Evolutionary conservation across 2,797 vertebrate species (phyloP).

Genomic region (Lindbergichthys nudifrons): DNA sequence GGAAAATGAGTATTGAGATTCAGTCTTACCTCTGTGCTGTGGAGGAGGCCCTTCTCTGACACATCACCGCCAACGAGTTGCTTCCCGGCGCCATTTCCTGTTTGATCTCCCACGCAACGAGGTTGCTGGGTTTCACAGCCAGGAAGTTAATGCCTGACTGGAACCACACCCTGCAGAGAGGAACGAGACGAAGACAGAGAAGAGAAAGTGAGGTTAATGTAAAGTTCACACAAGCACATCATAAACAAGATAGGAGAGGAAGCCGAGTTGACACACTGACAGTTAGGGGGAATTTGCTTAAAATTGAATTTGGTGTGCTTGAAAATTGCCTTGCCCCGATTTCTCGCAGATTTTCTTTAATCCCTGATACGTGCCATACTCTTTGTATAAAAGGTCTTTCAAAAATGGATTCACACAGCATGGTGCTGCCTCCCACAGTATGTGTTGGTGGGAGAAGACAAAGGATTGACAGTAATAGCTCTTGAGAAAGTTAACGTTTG

Average conservation of each 20-base stretch:
- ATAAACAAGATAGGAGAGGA: constrained; percentile 41
- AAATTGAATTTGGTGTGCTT: constrained; percentile 56
- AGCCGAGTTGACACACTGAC: constrained; percentile 40
- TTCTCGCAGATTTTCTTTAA: constrained; percentile 67
- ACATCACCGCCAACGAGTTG: constrained; percentile 88
- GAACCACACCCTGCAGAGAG: constrained; percentile 89
- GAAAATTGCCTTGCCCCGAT: constrained; percentile 57
- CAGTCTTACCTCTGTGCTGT: constrained; percentile 85
- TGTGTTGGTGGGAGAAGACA: constrained; percentile 43
- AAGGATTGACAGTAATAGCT: constrained; percentile 48
- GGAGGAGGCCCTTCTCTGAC: constrained; percentile 85
- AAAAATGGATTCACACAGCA: constrained; percentile 57
- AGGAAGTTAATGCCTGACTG: constrained; percentile 90
- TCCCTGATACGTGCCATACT: constrained; percentile 55
- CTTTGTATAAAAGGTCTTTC: constrained; percentile 64
- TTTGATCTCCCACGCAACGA: constrained; percentile 94
- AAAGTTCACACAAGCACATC: constrained; percentile 42
- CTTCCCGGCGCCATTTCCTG: constrained; percentile 90
- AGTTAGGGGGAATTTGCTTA: constrained; percentile 48
- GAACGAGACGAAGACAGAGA: constrained; percentile 10
- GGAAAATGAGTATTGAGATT: background rate
- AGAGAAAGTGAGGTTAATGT: constrained; percentile 48
- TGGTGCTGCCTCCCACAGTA: constrained; percentile 48
- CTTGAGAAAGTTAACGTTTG: constrained; percentile 44
- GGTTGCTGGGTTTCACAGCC: constrained; percentile 88